A percentile compares a stretch with the other conserved stretches of the same genome.
Evolutionary conservation across 2,113 vertebrate genomes (phyloP).

Genomic region (Tetraodon nigroviridis): DNA sequence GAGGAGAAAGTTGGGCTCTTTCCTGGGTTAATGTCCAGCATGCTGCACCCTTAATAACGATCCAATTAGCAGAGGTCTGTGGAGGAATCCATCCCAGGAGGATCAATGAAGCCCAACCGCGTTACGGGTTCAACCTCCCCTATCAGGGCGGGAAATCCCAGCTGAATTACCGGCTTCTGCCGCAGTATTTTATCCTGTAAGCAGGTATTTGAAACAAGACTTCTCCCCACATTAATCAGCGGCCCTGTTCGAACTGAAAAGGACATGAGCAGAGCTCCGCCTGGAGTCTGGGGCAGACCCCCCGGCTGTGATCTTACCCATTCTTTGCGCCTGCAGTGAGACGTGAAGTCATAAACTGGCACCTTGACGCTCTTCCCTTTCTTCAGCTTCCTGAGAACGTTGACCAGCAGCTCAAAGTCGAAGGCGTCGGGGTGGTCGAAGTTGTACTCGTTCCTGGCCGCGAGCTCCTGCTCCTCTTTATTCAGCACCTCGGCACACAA

Average conservation of each 20-base stretch:
- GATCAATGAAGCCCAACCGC: too few relatives aligned
- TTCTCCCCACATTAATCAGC: too few relatives aligned
- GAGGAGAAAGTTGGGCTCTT: conserved; percentile 1
- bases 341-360: conserved; percentile 86
- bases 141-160: too few relatives aligned
- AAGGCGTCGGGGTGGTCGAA: conserved; percentile 90
- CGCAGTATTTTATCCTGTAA: too few relatives aligned
- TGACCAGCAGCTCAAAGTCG: conserved; percentile 86
- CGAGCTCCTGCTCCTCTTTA: conserved; percentile 83
- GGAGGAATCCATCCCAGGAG: background rate
- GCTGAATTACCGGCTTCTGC: too few relatives aligned
- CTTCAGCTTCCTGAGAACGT: conserved; percentile 84
- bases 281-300: background rate
- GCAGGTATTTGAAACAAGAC: too few relatives aligned
- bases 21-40: conserved; percentile 19
- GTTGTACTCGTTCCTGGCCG: conserved; percentile 83
- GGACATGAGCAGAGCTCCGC: too few relatives aligned
- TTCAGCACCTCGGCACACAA: conserved; percentile 75
- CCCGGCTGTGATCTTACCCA: conserved; percentile 71
- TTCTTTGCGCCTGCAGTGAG: conserved; percentile 83
- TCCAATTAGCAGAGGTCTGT: conserved; percentile 33
- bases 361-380: conserved; percentile 90
- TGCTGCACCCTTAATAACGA: conserved; percentile 37
- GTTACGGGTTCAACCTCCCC: too few relatives aligned
- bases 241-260: too few relatives aligned